Conservation (phyloP, 2,113 vertebrate species). For the Carollia perspicillata region DNA sequence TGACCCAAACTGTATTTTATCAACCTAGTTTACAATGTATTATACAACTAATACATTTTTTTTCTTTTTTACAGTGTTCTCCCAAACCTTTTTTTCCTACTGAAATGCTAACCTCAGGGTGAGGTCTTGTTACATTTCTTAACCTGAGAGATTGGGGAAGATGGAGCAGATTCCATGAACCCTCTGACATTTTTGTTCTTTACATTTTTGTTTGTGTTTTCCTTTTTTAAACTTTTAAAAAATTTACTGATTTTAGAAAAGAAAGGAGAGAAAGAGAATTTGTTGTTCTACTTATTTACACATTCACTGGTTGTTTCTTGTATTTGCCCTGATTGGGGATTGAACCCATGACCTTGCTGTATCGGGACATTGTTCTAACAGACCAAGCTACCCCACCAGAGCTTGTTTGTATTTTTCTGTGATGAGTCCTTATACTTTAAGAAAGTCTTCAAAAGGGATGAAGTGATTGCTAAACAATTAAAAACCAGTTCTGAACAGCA, state of each 20-base stretch:
- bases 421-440: background rate
- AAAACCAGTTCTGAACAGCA: background rate
- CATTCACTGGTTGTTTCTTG: no score
- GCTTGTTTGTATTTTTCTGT: background rate
- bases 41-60: background rate
- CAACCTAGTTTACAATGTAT: background rate
- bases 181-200: background rate
- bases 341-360: no score
- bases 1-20: conserved; percentile 1
- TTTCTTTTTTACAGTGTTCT: background rate
- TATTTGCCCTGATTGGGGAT: no score
- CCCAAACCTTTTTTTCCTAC: background rate
- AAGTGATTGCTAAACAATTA: background rate
- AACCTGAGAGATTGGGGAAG: background rate
- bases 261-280: no score
- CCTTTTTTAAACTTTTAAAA: no score
- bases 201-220: background rate
- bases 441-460: background rate
- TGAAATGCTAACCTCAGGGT: background rate
- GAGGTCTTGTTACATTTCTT: background rate
- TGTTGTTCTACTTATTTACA: no score
- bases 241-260: no score
- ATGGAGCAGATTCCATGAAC: background rate
- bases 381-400: no score
- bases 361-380: no score